Evolutionary conservation across 2,797 vertebrate species (phyloP), one percentile per base, ranked within the genome.

Genomic region (Petrocephalus sullivani): DNA sequence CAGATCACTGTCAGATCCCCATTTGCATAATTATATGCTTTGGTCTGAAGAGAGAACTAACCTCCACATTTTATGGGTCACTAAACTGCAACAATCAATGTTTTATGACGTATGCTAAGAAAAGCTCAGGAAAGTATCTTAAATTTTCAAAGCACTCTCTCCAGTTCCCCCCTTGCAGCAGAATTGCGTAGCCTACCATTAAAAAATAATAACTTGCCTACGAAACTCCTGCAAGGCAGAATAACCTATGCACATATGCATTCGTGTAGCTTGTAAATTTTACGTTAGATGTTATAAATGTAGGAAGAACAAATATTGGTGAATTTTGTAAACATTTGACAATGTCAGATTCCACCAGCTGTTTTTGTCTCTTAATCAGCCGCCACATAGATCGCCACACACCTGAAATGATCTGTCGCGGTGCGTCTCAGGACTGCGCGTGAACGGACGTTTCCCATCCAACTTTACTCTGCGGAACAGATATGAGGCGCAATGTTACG

Each of bases 21-120:
- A 99, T 99, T 99, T 99, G 97, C 98, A 99, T 99, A 99, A 99
- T 99, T 97, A 98, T 98, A 98, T 99, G 98, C 98, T 98, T 96
- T 95, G 96, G 97, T 97, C 97, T 98, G 97, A 97, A 97, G 97
- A 96, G 97, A 98, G 97, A 98, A 97, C 96, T 98, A 97, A 98
- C 97, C 98, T 94, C 96, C 95, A 97, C 97, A 98, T 99, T 98
- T 98, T 97, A 98, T 97, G 98, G 98, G 98, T 99, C 97, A 99
- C 94, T 96, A 96, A 96, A 96, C 97, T 95, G 97, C 97, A 96
- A 99, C 97, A 99, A 99, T 99, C 97, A 97, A 97, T 97, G 97
- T 98, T 98, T 98, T 97, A 98, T 98, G 97, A 96, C 94, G 92
- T 97, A 96, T 97, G 96, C 96, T 96, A 96, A 97, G 96, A 95